Percentiles rank a stretch among this genome's conserved stretches.
Evolutionary conservation across 2,113 vertebrate genomes (phyloP).

Genomic region (Merops nubicus): DNA sequence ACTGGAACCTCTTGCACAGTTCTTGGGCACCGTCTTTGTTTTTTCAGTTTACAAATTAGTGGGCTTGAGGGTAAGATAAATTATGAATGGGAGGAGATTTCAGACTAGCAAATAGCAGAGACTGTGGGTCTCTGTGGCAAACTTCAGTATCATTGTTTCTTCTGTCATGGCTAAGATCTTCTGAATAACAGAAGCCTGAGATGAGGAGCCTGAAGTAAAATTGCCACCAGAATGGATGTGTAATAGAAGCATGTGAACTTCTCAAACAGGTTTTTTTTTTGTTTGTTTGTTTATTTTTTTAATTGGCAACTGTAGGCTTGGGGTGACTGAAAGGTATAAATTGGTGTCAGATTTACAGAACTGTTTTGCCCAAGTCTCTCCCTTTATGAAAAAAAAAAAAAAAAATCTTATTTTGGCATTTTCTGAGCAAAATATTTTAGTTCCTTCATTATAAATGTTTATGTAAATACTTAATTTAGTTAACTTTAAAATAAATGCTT

Average conservation of each 20-base stretch:
- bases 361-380: not conserved
- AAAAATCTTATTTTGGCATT: not conserved
- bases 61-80: constrained; percentile 66
- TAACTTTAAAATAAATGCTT: not conserved
- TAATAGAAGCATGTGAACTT: not conserved
- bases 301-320: not conserved
- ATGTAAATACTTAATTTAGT: not conserved
- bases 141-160: constrained; percentile 23
- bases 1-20: constrained; percentile 18
- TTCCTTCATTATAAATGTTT: not conserved
- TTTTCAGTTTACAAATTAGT: constrained; percentile 62
- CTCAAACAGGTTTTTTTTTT: too few species aligned
- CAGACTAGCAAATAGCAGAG: constrained; percentile 15
- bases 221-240: not conserved
- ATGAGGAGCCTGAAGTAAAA: not conserved
- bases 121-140: constrained; percentile 19
- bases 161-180: constrained; percentile 30
- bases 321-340: not conserved
- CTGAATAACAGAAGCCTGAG: not conserved
- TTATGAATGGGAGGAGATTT: constrained; percentile 33
- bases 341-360: not conserved
- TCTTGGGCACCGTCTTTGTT: constrained; percentile 54
- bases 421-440: not conserved
- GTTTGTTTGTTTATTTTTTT: not conserved
- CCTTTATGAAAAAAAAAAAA: not conserved